Percentiles rank a stretch among this genome's conserved stretches.
Conservation (phyloP, 2,797 vertebrate species). For the Rhabdomys pumilio region DNA sequence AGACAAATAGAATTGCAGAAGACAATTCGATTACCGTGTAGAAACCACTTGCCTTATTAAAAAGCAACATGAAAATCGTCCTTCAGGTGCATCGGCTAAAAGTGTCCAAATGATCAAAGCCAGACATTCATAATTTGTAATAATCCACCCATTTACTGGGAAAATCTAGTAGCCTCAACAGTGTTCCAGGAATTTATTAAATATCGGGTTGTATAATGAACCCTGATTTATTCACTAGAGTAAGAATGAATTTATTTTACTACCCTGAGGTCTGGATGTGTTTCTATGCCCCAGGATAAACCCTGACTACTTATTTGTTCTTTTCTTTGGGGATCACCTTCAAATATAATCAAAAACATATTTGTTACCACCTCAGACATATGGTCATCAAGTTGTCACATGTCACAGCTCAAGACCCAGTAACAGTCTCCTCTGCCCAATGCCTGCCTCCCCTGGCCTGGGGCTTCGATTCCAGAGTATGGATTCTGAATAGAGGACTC, state of each 20-base stretch:
- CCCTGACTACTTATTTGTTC: background rate
- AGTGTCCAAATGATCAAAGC: slow-evolving; percentile 58
- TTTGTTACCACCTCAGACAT: slow-evolving; percentile 74
- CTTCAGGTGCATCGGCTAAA: slow-evolving; percentile 32
- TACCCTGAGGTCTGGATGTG: background rate
- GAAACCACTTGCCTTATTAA: slow-evolving; percentile 49
- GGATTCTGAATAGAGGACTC: background rate
- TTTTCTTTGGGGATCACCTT: slow-evolving; percentile 54
- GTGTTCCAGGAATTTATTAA: slow-evolving; percentile 45
- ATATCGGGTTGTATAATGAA: slow-evolving; percentile 44
- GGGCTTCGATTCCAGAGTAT: background rate
- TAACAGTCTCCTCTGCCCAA: slow-evolving; percentile 61
- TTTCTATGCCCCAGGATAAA: background rate
- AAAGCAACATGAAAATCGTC: slow-evolving; percentile 10
- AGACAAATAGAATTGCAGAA: slow-evolving; percentile 63
- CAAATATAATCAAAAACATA: slow-evolving; percentile 38
- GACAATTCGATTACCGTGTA: slow-evolving; percentile 16
- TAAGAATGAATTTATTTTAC: slow-evolving; percentile 50
- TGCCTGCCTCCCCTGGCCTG: slow-evolving; percentile 63
- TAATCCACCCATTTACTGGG: slow-evolving; percentile 31
- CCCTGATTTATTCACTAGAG: background rate
- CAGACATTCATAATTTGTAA: slow-evolving; percentile 12
- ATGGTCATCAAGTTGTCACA: slow-evolving; percentile 74
- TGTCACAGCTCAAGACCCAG: slow-evolving; percentile 2
- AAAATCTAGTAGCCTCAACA: slow-evolving; percentile 26